phyloP scores from a whole-genome alignment of 2,888 invertebrate species.

The Conistra vaccinii region DNA sequence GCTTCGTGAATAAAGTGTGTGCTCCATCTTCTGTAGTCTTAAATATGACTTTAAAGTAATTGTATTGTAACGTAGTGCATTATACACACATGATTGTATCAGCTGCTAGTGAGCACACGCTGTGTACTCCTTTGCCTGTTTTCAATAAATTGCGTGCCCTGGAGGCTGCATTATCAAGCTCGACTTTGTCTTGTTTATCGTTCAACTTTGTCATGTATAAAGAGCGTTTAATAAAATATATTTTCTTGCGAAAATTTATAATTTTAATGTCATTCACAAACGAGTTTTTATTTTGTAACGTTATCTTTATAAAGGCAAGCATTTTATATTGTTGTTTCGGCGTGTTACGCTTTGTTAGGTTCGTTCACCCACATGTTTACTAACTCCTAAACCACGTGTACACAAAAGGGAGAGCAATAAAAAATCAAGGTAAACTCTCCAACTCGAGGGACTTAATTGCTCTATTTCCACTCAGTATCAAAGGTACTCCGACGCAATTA shows the following conservation, averaged over 20 bases:
- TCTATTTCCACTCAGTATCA: slow-evolving; percentile 78
- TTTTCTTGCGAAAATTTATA: slow-evolving; percentile 31
- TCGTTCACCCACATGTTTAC: slow-evolving; percentile 60
- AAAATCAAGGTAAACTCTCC: slow-evolving; percentile 76
- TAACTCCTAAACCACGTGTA: slow-evolving; percentile 67
- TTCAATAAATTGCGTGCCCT: slow-evolving; percentile 63
- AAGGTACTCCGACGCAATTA: slow-evolving; percentile 82
- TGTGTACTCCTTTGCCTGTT: slow-evolving; percentile 46
- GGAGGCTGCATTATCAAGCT: slow-evolving; percentile 64
- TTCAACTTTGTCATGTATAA: slow-evolving; percentile 58
- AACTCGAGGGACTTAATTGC: slow-evolving; percentile 77
- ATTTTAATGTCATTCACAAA: slow-evolving; percentile 34
- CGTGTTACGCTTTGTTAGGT: slow-evolving; percentile 27
- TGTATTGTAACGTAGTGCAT: slow-evolving; percentile 45
- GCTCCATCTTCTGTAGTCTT: slow-evolving; percentile 38
- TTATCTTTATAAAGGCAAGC: slow-evolving; percentile 26
- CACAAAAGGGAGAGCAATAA: slow-evolving; percentile 71
- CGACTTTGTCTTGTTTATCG: slow-evolving; percentile 64
- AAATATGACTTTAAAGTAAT: slow-evolving; percentile 56
- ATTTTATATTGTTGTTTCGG: slow-evolving; percentile 14
- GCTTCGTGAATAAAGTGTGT: slow-evolving; percentile 35
- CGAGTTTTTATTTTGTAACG: slow-evolving; percentile 27
- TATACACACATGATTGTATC: slow-evolving; percentile 49
- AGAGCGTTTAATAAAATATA: slow-evolving; percentile 43
- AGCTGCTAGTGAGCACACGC: slow-evolving; percentile 42